phyloP scores from a whole-genome alignment of 2,888 invertebrate species.

The Taphrorychus bicolor region DNA sequence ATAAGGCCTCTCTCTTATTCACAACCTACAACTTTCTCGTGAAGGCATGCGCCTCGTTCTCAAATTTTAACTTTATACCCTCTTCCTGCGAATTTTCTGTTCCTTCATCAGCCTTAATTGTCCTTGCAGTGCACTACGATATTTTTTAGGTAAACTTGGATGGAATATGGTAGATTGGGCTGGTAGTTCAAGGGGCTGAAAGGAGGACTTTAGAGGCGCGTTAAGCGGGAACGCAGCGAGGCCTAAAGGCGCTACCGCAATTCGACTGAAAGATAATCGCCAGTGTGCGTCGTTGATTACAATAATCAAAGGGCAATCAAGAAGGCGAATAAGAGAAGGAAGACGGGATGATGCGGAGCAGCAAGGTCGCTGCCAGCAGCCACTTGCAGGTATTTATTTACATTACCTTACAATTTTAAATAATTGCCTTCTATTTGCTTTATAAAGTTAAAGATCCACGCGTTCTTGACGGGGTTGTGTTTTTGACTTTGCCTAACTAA shows the following conservation, averaged over 20 bases:
- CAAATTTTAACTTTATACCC: too few relatives aligned
- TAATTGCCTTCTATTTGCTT: not conserved
- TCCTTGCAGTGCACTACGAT: too few relatives aligned
- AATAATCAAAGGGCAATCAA: constrained; percentile 39
- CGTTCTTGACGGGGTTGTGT: not conserved
- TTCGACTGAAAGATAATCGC: constrained; percentile 28
- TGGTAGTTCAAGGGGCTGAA: not conserved
- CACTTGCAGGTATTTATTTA: constrained; percentile 4
- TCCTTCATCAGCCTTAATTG: not conserved
- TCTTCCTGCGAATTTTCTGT: too few relatives aligned
- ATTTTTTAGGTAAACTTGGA: too few relatives aligned
- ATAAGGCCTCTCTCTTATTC: constrained; percentile 3
- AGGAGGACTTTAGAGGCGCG: not conserved
- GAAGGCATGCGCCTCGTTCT: constrained; percentile 24
- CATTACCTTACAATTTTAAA: not conserved
- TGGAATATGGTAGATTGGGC: too few relatives aligned
- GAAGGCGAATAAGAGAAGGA: constrained; percentile 9
- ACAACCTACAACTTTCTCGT: constrained; percentile 22
- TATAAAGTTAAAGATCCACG: too few relatives aligned
- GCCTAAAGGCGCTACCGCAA: constrained; percentile 34
- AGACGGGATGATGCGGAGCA: constrained; percentile 20
- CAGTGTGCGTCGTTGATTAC: constrained; percentile 32
- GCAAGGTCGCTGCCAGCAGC: constrained; percentile 30
- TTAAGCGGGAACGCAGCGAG: constrained; percentile 13
- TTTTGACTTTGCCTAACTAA: not conserved